Percentiles rank a stretch among this genome's conserved stretches.
These are phyloP conservation scores for Turdus rufiventris DNA, from an alignment of 2,113 vertebrate species.

Conservation along the genomic window DNA sequence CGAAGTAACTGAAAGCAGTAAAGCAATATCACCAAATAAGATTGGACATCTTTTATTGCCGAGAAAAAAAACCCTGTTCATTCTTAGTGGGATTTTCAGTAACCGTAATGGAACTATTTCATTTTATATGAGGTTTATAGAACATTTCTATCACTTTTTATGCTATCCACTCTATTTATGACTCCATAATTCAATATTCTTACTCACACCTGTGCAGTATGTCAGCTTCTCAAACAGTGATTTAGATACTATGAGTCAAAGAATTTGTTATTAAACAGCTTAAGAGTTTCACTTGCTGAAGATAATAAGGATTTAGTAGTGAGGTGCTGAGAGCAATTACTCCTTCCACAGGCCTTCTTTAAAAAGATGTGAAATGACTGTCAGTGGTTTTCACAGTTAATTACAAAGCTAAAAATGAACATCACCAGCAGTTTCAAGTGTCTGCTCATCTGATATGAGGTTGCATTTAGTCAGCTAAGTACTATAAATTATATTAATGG, in stretches of 20 bases:
- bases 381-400: background rate
- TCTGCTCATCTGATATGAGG: background rate
- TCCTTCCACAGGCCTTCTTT: background rate
- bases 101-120: accelerated
- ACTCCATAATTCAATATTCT: background rate
- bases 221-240: background rate
- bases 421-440: background rate
- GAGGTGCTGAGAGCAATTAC: background rate
- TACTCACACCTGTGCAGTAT: background rate
- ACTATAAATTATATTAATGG: background rate
- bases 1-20: background rate
- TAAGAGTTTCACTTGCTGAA: background rate
- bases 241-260: background rate
- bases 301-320: background rate
- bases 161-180: background rate
- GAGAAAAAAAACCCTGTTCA: background rate
- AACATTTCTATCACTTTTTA: background rate
- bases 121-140: background rate
- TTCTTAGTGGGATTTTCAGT: background rate
- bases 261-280: background rate
- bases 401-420: background rate
- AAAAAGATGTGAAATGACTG: background rate
- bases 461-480: background rate
- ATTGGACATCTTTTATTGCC: background rate
- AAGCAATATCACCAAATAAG: background rate